Conservation (phyloP, 2,888 invertebrate genomes). For the Pseudolycoriella hygida region DNA sequence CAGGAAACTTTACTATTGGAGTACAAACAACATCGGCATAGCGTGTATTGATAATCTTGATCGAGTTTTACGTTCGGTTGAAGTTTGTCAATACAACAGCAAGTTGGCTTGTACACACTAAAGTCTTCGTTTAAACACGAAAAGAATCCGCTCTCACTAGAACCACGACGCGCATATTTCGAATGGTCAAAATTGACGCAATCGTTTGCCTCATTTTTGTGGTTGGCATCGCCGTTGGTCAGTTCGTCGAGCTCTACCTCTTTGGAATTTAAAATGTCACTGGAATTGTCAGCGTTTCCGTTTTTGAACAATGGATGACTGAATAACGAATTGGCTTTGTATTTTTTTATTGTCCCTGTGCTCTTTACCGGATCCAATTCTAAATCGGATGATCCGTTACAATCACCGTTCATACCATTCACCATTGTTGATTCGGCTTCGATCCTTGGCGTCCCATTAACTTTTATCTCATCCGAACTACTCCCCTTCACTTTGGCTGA, state of each 20-base stretch:
- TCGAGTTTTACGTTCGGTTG: slow-evolving; percentile 23
- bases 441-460: neutral
- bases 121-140: slow-evolving; percentile 69
- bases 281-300: slow-evolving; percentile 10
- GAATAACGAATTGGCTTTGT: slow-evolving; percentile 36
- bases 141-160: slow-evolving; percentile 81
- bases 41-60: neutral
- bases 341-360: slow-evolving; percentile 25
- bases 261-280: slow-evolving; percentile 9
- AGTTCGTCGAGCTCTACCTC: slow-evolving; percentile 9
- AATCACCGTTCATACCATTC: neutral
- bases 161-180: slow-evolving; percentile 53
- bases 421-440: neutral
- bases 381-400: neutral
- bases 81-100: slow-evolving; percentile 22
- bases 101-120: slow-evolving; percentile 25
- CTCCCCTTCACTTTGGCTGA: neutral
- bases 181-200: slow-evolving; percentile 16
- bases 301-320: slow-evolving; percentile 37
- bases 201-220: slow-evolving; percentile 15
- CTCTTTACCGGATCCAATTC: slow-evolving; percentile 4
- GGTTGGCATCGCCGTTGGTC: slow-evolving; percentile 11
- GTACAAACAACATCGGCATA: slow-evolving; percentile 23
- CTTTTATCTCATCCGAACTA: neutral
- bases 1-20: slow-evolving; percentile 11